Evolutionary conservation across 2,113 vertebrate species (phyloP), one percentile per base, ranked within the genome.

Genomic region (Rallus limicola): DNA sequence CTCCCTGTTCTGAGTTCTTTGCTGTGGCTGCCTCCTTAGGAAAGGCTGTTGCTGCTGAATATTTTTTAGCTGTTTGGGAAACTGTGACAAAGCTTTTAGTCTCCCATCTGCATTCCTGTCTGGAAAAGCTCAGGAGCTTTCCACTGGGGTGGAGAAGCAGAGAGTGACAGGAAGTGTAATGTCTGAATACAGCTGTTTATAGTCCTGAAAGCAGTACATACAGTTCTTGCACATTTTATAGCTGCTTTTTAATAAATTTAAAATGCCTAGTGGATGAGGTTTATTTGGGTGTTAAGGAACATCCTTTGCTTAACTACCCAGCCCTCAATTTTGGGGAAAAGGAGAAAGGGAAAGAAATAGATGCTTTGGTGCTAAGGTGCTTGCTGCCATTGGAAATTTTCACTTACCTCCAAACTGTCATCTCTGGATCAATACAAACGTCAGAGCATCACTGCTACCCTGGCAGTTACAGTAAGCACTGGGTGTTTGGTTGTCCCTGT

Each of bases 91-190:
- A 94, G 93, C 60, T 76, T 91, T 85, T 70, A 62, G 84, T 77
- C 70, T 98, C 86, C 81, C 94, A 78, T 88, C 81, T 88, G 71
- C 91, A 92, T 97, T 98, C 97, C 91, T 90, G 94, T 84, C 97
- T 96, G 46, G 70, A 95, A 95, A 79, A 93, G 79, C 90, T 96
- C 86, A 38, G 86, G 70, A 78, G 86, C 86, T 86, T 98, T 97
- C 92, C 95, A 15, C 78, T 78, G 86, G 87, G 62, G 44, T 92
- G 94, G 82, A 92, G 88, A 82, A 92, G 23, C 50, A 50, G 77
- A 76, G 68, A 65, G 86, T 77, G 74, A 46, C 20, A 50, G 95
- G 95, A 95, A 93, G 14, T 34, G 59, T 93, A 33, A 72, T 70
- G 38, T 84, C 97, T 94, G 87, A 92, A 68, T 79, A 34, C 14